Base-by-base conservation (phyloP, 1,140 invertebrate species). In the Grapholita molesta region DNA sequence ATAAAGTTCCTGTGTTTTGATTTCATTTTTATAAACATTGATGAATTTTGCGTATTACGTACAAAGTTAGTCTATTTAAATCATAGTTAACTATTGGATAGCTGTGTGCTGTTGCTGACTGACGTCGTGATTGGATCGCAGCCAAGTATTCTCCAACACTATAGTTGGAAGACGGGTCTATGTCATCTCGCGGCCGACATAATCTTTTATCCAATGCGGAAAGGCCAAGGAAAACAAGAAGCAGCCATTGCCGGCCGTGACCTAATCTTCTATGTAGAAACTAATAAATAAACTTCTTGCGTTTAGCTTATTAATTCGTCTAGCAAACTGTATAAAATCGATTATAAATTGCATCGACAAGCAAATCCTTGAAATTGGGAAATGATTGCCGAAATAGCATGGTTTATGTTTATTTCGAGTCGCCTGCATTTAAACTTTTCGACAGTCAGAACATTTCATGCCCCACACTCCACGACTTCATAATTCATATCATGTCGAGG, bases 161-260 rank as follows among this genome's bases (percentile, higher is more conserved):
- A 15, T 42, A 42, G 15, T 42, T 12, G 21, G 42, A 48, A 48
- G 42, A 48, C 42, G 42, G 42, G 42, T 35, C 42, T 48, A 21
- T 48, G 42, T 48, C n/a, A n/a, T n/a, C n/a, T n/a, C 42, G 42
- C 42, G 11, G 53, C 11, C 55, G 28, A 61, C 24, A 25, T 61
- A 28, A 28, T 28, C 25, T 61, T 30, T 61, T 25, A 61, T 28
- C 55, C 25, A 61, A 61, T 28, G 30, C 25, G 55, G 55, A 61
- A 61, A 61, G 55, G 28, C 25, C 55, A 61, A 61, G 55, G 55
- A 61, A 61, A 61, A 30, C 55, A 28, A 61, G 42, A 48, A n/a
- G 15, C 55, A 28, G 15, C 1, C 2, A 28, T 61, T 48, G 42
- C 18, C 24, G 25, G 55, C 55, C 55, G 25, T 61, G 55, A 61